A percentile compares a stretch with the other conserved stretches of the same genome.
These are phyloP conservation scores for Drosophila arizonae DNA, from an alignment of 1,140 invertebrate species.

Conservation along the genomic window DNA sequence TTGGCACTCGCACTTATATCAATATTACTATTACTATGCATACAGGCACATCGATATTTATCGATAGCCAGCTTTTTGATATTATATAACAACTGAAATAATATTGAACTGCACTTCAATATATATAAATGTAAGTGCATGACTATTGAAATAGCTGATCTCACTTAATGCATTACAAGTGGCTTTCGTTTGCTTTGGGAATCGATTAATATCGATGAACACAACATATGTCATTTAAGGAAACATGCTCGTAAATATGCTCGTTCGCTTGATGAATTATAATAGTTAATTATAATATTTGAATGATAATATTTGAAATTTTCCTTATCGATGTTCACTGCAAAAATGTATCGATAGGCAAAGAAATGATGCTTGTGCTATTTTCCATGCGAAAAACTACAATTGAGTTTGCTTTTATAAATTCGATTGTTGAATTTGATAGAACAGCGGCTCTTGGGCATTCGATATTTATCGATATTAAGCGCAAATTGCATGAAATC, in stretches of 20 bases:
- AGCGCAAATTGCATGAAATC: neutral
- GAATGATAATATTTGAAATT: too few relatives aligned
- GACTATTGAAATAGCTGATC: neutral
- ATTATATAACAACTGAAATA: too few relatives aligned
- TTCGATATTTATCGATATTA: constrained; percentile 1
- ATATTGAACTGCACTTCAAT: neutral
- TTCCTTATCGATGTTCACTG: neutral
- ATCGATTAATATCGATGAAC: neutral
- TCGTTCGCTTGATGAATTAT: too few relatives aligned
- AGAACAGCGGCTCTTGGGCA: neutral
- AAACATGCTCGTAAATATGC: too few relatives aligned
- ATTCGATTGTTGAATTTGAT: neutral
- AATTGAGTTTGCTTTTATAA: too few relatives aligned
- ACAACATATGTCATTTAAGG: neutral
- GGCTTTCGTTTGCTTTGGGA: too few relatives aligned
- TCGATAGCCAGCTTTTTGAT: neutral
- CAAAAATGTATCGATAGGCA: neutral
- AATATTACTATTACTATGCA: neutral
- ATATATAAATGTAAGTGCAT: too few relatives aligned
- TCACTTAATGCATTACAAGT: neutral
- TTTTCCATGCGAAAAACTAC: too few relatives aligned
- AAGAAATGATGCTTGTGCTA: neutral
- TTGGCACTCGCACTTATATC: too few relatives aligned
- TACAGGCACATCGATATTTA: neutral
- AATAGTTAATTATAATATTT: too few relatives aligned